Conservation (phyloP, 2,797 vertebrate genomes). For the Loriculus beryllinus region DNA sequence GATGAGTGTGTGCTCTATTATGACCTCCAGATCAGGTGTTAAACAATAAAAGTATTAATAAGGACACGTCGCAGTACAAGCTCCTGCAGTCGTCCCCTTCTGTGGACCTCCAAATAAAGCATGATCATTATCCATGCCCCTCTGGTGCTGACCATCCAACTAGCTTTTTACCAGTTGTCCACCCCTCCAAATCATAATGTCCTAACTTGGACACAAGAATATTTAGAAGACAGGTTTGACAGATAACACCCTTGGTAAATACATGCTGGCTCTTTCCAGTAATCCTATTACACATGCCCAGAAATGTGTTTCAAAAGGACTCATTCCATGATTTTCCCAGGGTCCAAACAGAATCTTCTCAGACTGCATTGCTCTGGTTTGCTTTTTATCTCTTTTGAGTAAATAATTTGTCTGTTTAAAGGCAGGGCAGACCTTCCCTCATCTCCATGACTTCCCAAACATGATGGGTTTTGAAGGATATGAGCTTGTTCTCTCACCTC, state of each 20-base stretch:
- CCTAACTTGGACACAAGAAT: background rate
- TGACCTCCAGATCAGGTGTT: background rate
- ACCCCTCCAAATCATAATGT: background rate
- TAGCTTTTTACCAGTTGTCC: background rate
- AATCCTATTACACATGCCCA: background rate
- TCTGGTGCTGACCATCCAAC: background rate
- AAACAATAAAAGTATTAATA: accelerated
- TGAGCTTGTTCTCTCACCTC: background rate
- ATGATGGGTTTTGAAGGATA: background rate
- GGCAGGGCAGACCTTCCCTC: background rate
- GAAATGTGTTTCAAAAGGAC: background rate
- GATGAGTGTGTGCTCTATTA: accelerated
- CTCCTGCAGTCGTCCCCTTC: background rate
- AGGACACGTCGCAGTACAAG: background rate
- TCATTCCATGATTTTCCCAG: background rate
- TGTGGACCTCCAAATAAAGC: background rate
- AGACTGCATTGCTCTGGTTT: background rate
- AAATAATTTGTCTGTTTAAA: background rate
- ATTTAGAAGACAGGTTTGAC: background rate
- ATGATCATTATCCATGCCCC: background rate
- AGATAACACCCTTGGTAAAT: background rate
- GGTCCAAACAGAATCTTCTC: background rate
- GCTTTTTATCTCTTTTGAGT: accelerated
- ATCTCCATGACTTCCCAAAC: background rate
- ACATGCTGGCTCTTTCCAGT: background rate